phyloP scores from a whole-genome alignment of 2,888 invertebrate species.

The Tenthredo amoena region DNA sequence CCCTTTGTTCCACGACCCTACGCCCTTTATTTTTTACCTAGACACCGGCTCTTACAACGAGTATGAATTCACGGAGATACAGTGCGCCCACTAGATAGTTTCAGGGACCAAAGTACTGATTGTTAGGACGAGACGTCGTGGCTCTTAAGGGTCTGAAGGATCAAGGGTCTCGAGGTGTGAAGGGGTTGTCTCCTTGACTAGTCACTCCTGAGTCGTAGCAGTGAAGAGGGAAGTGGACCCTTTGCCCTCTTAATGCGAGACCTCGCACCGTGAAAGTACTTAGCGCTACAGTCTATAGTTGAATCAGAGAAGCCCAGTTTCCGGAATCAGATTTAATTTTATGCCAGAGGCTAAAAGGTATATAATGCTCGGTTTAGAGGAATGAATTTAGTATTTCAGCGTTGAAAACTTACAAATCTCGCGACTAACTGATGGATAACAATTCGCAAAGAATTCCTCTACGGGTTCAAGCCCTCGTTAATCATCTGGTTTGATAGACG shows the following conservation, averaged over 20 bases:
- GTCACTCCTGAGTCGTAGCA: constrained; percentile 27
- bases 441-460: neutral
- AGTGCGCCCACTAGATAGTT: constrained; percentile 33
- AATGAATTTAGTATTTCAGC: neutral
- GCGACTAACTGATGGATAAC: neutral
- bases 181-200: constrained; percentile 48
- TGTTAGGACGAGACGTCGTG: constrained; percentile 40
- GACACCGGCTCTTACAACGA: neutral
- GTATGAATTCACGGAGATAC: constrained; percentile 1
- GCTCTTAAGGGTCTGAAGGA: constrained; percentile 36
- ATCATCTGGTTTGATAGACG: neutral
- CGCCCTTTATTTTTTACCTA: neutral
- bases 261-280: constrained; percentile 38
- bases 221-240: constrained; percentile 24
- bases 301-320: constrained; percentile 26
- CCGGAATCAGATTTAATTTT: constrained; percentile 20
- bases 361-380: constrained; percentile 9
- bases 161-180: constrained; percentile 47
- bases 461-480: neutral
- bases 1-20: neutral
- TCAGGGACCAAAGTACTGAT: constrained; percentile 38
- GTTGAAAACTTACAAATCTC: neutral
- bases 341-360: constrained; percentile 7
- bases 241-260: constrained; percentile 35
- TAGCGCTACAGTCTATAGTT: constrained; percentile 8